phyloP scores from a whole-genome alignment of 2,888 invertebrate genomes.

The Halictus quadricinctus region DNA sequence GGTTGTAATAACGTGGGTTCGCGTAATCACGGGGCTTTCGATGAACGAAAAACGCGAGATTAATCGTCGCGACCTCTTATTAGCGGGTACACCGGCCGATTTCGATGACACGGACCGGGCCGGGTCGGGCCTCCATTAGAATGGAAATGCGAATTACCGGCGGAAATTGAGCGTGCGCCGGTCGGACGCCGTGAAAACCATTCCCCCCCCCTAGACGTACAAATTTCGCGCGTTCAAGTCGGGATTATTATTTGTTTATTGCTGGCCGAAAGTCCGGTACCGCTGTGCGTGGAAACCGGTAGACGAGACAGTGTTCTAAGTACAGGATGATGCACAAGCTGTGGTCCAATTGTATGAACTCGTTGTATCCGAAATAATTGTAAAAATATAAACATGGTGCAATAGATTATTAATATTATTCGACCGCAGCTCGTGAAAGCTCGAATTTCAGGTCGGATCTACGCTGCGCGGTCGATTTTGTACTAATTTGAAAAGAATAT shows the following conservation, averaged over 20 bases:
- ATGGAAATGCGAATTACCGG: constrained; percentile 21
- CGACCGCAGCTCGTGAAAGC: neutral
- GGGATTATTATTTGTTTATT: constrained; percentile 7
- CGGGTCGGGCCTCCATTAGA: constrained; percentile 22
- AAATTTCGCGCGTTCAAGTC: neutral
- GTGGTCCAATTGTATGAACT: neutral
- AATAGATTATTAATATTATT: neutral
- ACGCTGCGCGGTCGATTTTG: too few relatives aligned
- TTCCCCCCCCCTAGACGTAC: neutral
- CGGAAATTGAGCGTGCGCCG: constrained; percentile 6
- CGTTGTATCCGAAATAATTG: neutral
- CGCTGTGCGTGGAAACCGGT: neutral
- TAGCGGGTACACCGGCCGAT: constrained; percentile 6
- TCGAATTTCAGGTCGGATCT: too few relatives aligned
- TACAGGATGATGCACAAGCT: neutral
- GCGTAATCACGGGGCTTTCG: constrained; percentile 53
- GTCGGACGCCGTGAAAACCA: neutral
- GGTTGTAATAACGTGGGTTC: constrained; percentile 47
- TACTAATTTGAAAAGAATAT: too few relatives aligned
- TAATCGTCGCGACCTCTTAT: constrained; percentile 54
- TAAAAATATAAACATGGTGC: neutral
- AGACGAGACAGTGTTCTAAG: neutral
- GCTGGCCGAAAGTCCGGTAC: neutral
- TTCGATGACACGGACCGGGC: constrained; percentile 5
- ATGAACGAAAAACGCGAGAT: constrained; percentile 45